Base-by-base conservation (phyloP, 2,888 invertebrate species). In the Laspeyria flexula region DNA sequence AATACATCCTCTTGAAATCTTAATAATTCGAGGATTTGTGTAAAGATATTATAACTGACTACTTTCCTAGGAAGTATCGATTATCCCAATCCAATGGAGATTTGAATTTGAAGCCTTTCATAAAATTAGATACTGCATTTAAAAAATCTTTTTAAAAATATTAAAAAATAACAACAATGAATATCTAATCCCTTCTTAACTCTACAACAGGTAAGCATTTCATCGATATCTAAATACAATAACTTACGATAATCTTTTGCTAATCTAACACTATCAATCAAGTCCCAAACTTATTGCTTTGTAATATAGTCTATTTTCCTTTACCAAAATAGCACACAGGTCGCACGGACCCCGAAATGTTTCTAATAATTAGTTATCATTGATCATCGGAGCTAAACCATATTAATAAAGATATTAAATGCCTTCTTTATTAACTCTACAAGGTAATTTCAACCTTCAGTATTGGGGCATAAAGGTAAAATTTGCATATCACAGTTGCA, bases 191-290 rank as follows among this genome's bases (percentile, higher is more conserved):
- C 41, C 29, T 51, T 66, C 44, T 29, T 64, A 69, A 60, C 58
- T 75, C 77, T 73, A 43, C 18, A 33, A 42, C 71, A 72, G 72
- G 71, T 72, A 73, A 73, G 60, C 63, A 69, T 67, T 67, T 74
- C 82, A 86, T 79, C 85, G 85, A 88, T 88, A 88, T 85, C 88
- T 88, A 88, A 90, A 90, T 79, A 89, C 87, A 88, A 86, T 90
- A 90, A 84, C 83, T 77, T 83, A 73, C 81, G 81, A 87, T 85
- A 86, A 90, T 87, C 86, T 85, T 69, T 73, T 56, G 74, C 79
- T 78, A 79, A 46, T 46, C 79, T 68, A 44, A 29, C 40, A 41
- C 29, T 12, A 9, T 27, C 6, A 3, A 60, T 47, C 48, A 3
- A n/a, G n/a, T n/a, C n/a, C 42, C 12, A 27, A 61, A 60, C 52